Conservation (phyloP, 2,113 vertebrate genomes). For the Anhinga rufa region DNA sequence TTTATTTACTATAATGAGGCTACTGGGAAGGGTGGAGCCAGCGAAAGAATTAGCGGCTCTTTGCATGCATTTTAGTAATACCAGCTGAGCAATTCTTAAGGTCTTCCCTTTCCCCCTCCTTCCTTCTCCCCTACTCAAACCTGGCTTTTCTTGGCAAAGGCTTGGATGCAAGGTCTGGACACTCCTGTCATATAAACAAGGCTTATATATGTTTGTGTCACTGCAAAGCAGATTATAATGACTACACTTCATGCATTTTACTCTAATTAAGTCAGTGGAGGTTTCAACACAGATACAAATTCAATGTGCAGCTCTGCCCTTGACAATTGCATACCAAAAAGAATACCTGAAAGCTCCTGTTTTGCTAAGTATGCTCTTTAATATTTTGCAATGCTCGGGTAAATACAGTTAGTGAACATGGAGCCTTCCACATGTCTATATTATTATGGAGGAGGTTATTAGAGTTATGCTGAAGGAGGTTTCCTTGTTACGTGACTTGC, state of each 20-base stretch:
- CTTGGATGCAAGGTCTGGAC: background rate
- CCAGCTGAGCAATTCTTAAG: background rate
- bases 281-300: conserved; percentile 23
- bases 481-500: background rate
- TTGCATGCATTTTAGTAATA: background rate
- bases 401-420: background rate
- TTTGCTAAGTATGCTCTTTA: conserved; percentile 19
- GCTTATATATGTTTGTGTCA: background rate
- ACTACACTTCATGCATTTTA: conserved; percentile 29
- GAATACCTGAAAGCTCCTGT: conserved; percentile 30
- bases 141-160: background rate
- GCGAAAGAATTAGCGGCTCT: background rate
- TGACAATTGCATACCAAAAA: background rate
- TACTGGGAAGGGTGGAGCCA: conserved; percentile 11
- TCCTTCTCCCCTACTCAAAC: background rate
- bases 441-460: background rate
- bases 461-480: background rate
- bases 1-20: conserved; percentile 46
- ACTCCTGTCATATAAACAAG: background rate
- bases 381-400: background rate
- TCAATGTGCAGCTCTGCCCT: background rate
- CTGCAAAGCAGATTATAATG: conserved; percentile 41
- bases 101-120: background rate
- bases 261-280: conserved; percentile 43
- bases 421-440: background rate